These are phyloP conservation scores for Apodemia zela DNA, from an alignment of 2,888 invertebrate species.

Conservation along the genomic window DNA sequence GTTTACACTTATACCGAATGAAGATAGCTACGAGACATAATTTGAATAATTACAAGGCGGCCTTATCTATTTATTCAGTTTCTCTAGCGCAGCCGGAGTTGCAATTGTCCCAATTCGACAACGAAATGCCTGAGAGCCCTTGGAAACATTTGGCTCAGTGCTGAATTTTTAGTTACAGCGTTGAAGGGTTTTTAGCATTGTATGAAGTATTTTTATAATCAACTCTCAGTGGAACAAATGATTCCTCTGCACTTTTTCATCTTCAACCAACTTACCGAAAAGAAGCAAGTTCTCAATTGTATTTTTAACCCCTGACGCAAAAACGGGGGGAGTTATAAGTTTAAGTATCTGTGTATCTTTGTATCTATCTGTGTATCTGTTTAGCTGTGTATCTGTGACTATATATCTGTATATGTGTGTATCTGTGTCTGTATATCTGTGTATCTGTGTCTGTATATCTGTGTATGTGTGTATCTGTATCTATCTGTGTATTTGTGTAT, in stretches of 20 bases:
- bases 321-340: no score
- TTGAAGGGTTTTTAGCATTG: slow-evolving; percentile 21
- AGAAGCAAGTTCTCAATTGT: neutral
- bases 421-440: no score
- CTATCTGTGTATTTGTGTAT: no score
- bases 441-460: no score
- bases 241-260: slow-evolving; percentile 16
- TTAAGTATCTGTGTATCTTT: no score
- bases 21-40: slow-evolving; percentile 21
- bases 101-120: slow-evolving; percentile 35
- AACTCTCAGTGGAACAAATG: slow-evolving; percentile 20
- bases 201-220: slow-evolving; percentile 24
- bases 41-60: slow-evolving; percentile 24
- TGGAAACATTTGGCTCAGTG: slow-evolving; percentile 30
- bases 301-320: no score
- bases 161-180: slow-evolving; percentile 29
- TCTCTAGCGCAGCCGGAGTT: slow-evolving; percentile 29
- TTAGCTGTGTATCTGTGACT: no score
- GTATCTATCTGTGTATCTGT: no score
- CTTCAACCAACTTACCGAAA: neutral
- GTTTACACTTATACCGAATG: slow-evolving; percentile 5
- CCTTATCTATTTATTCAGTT: slow-evolving; percentile 29
- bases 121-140: slow-evolving; percentile 34
- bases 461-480: no score
- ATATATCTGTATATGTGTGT: no score